Base-by-base conservation (phyloP, 2,888 invertebrate species). In the Hyposoter didymator region DNA sequence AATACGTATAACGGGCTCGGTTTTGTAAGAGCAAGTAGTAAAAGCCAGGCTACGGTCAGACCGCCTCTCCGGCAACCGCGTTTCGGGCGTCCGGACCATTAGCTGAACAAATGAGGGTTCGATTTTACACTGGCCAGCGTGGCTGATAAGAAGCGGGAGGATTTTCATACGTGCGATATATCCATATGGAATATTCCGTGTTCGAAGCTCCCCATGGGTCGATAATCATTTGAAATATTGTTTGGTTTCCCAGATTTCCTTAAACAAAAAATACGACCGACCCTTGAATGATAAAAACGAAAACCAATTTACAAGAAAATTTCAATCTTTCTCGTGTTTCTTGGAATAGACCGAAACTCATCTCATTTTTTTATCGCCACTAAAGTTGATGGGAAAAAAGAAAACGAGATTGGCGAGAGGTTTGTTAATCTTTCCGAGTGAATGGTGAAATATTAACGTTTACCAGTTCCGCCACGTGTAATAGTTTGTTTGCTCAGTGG, bases 21-120 rank as follows among this genome's bases (percentile, higher is more conserved):
- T 49, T 64, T n/a, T 45, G 88, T 84, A 74, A 87, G 80, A 59
- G 85, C 84, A 80, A 89, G 87, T 88, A 88, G 90, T 85, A 87
- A 86, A 85, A 88, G 80, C 78, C 85, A 84, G 69, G 78, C 86
- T 79, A 85, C 88, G 89, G 89, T 90, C 89, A 80, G 87, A 83
- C 89, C 32, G 59, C 32, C 22, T 7, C 66, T 52, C 39, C 39
- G 67, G 66, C 28, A 67, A 69, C 55, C 47, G 49, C 32, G 67
- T 49, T 49, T 75, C 55, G 70, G n/a, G 62, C 45, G 59, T 28
- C 19, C 64, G 81, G 76, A 74, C 89, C 88, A 90, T 90, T 91
- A 90, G 89, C 86, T 84, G 89, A 89, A 88, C 89, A 90, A 90
- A 90, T 89, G 90, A 88, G 87, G 84, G 86, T 85, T 85, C 87